Conservation (phyloP, 2,113 vertebrate species). For the Podarcis raffonei region DNA sequence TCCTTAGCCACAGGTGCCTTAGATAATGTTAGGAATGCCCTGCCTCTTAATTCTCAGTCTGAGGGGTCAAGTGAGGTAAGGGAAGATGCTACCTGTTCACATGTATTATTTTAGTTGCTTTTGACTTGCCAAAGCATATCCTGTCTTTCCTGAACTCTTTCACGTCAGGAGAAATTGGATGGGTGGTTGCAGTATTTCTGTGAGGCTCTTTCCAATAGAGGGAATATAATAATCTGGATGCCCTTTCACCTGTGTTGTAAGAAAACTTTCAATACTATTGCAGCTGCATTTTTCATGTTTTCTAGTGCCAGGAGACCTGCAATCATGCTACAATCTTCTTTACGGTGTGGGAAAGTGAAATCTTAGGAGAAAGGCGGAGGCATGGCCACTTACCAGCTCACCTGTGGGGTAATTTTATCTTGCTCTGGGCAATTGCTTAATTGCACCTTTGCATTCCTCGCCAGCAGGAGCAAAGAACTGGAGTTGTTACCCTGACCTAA, state of each 20-base stretch:
- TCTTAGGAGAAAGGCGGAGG: not conserved
- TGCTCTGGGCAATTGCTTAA: not conserved
- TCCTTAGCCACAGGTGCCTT: not conserved
- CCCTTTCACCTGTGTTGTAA: not conserved
- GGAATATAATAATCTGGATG: not conserved
- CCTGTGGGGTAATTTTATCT: not conserved
- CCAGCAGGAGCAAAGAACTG: not conserved
- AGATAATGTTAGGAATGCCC: not conserved
- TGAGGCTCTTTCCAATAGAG: not conserved
- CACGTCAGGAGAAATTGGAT: not conserved
- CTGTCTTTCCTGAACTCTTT: not conserved
- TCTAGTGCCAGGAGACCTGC: not conserved
- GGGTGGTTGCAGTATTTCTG: not conserved
- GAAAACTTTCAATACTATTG: not conserved
- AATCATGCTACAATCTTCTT: not conserved
- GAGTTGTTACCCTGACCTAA: not conserved
- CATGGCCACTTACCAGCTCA: not conserved
- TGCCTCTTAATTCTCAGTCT: not conserved
- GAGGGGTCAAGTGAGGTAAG: not conserved
- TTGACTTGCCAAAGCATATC: not conserved
- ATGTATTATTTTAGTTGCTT: not conserved
- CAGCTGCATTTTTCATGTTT: not conserved
- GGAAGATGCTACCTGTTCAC: not conserved
- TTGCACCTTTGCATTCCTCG: not conserved
- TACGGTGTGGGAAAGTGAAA: not conserved